Percentiles rank a stretch among this genome's conserved stretches.
Conservation (phyloP, 92 coral and sea anemone genomes). For the Porites cylindrica region DNA sequence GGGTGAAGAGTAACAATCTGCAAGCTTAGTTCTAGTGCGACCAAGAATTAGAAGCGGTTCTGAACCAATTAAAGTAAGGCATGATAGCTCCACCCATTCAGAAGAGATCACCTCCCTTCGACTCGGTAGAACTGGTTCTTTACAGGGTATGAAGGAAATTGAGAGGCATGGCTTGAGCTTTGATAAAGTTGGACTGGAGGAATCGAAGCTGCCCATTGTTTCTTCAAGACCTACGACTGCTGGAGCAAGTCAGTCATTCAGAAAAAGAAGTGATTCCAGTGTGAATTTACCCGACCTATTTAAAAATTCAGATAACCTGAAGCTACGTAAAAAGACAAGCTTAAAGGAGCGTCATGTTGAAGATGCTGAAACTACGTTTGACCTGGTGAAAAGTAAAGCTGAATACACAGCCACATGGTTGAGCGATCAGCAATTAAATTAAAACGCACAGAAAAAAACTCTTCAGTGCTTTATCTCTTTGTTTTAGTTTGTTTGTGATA, state of each 20-base stretch:
- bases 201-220: conserved; percentile 2
- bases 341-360: conserved; percentile 4
- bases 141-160: not conserved
- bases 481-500: too few relatives aligned
- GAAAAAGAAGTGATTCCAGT: not conserved
- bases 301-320: not conserved
- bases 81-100: not conserved
- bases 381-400: not conserved
- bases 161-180: not conserved
- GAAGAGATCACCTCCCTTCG: not conserved
- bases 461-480: too few relatives aligned
- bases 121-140: not conserved
- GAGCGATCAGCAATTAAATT: conserved; percentile 8
- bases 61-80: not conserved
- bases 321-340: not conserved
- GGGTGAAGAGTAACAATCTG: not conserved
- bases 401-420: conserved; percentile 15
- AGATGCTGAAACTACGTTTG: not conserved
- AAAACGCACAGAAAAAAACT: too few relatives aligned
- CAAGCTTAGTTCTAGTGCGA: not conserved
- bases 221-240: not conserved
- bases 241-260: too few relatives aligned
- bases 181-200: not conserved
- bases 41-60: not conserved
- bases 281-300: not conserved